phyloP scores from a whole-genome alignment of 2,113 vertebrate genomes.

The Larimichthys polyactis region DNA sequence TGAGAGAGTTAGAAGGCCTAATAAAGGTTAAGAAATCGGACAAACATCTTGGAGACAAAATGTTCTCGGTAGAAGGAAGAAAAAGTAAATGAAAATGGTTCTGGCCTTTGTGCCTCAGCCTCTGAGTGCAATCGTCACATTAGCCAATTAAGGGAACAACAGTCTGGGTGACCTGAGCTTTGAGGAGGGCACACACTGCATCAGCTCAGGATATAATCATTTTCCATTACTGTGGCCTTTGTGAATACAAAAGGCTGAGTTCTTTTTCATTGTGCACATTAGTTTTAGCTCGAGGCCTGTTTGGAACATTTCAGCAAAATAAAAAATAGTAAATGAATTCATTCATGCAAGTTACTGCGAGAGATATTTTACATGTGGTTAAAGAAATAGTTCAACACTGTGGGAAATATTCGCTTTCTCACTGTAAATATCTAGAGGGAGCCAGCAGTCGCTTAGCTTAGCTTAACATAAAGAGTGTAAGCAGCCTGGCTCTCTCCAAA shows the following conservation, averaged over 20 bases:
- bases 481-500: not conserved
- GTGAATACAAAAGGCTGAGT: slow-evolving; percentile 1
- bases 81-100: slow-evolving; percentile 1
- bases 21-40: slow-evolving; percentile 67
- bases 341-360: not conserved
- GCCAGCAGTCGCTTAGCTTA: not conserved
- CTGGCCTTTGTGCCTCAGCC: slow-evolving; percentile 33
- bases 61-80: slow-evolving; percentile 41
- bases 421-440: not conserved
- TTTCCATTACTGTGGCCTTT: slow-evolving; percentile 17
- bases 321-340: not conserved
- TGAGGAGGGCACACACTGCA: slow-evolving; percentile 29
- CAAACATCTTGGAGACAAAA: slow-evolving; percentile 47
- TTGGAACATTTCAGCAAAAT: slow-evolving; percentile 15
- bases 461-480: not conserved
- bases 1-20: slow-evolving; percentile 46
- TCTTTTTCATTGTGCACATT: slow-evolving; percentile 6
- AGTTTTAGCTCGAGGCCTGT: slow-evolving; percentile 28
- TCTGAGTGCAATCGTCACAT: slow-evolving; percentile 59
- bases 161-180: slow-evolving; percentile 37
- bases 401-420: not conserved
- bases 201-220: slow-evolving; percentile 49
- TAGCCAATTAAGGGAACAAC: slow-evolving; percentile 71
- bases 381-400: not conserved
- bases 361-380: not conserved